Percentiles rank a stretch among this genome's conserved stretches.
These are phyloP conservation scores for Lithophane leautieri DNA, from an alignment of 2,888 invertebrate species.

Conservation along the genomic window DNA sequence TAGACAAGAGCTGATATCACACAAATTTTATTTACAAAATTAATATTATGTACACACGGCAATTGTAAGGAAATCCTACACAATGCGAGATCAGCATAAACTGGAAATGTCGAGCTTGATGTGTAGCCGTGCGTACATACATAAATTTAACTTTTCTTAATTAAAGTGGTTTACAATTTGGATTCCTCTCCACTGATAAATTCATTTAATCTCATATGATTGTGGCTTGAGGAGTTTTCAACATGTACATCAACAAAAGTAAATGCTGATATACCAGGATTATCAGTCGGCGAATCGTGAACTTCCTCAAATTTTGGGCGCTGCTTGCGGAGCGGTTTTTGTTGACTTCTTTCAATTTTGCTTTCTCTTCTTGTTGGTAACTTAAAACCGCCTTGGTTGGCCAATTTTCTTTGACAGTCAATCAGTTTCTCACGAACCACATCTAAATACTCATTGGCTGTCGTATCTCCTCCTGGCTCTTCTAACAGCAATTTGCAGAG, in stretches of 20 bases:
- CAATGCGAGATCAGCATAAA: no score
- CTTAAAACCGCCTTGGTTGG: conserved; percentile 82
- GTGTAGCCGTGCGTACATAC: no score
- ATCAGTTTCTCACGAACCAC: conserved; percentile 89
- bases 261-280: conserved; percentile 75
- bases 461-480: conserved; percentile 88
- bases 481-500: conserved; percentile 91
- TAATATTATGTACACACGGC: conserved; percentile 26
- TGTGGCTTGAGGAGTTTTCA: conserved; percentile 71
- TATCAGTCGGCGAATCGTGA: conserved; percentile 82
- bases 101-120: no score
- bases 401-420: conserved; percentile 85
- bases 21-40: conserved; percentile 31
- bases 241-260: conserved; percentile 84
- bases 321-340: conserved; percentile 74
- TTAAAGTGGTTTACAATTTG: conserved; percentile 74
- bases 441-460: conserved; percentile 89
- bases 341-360: conserved; percentile 70
- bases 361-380: conserved; percentile 82
- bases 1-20: conserved; percentile 16
- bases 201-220: conserved; percentile 73
- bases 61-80: no score
- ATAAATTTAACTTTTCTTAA: conserved; percentile 16
- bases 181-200: conserved; percentile 80
- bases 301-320: conserved; percentile 81